These are phyloP conservation scores for Serranus cabrilla DNA, from an alignment of 2,797 vertebrate species.

Conservation along the genomic window DNA sequence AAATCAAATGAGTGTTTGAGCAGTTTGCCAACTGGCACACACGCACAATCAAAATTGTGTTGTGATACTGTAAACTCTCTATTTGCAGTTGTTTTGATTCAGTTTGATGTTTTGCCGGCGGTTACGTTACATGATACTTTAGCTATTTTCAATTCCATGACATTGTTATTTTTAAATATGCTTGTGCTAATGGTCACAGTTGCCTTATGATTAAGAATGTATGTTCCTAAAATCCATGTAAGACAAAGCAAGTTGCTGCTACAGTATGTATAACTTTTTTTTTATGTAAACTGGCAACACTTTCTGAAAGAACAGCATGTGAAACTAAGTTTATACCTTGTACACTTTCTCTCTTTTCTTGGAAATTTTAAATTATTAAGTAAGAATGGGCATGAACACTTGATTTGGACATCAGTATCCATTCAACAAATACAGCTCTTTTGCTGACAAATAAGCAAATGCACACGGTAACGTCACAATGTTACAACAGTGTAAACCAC, in stretches of 20 bases:
- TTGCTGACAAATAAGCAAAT: too few species aligned
- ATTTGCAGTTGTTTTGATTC: constrained; percentile 47
- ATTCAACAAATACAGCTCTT: too few species aligned
- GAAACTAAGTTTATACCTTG: background rate
- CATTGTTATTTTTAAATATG: background rate
- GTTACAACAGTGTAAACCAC: too few species aligned
- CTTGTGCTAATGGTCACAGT: constrained; percentile 16
- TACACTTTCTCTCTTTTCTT: too few species aligned
- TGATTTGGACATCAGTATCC: too few species aligned
- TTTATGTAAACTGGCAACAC: constrained; percentile 7
- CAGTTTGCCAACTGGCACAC: constrained; percentile 31
- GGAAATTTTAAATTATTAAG: too few species aligned
- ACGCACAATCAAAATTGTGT: constrained; percentile 26
- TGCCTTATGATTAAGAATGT: constrained; percentile 11
- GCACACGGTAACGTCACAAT: too few species aligned
- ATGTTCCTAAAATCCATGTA: background rate
- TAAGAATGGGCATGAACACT: too few species aligned
- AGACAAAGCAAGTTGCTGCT: background rate
- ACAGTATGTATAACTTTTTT: too few species aligned
- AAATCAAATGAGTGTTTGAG: constrained; percentile 26
- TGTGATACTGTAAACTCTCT: constrained; percentile 38
- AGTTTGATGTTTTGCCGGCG: constrained; percentile 17
- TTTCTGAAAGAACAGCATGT: background rate
- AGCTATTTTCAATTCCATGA: constrained; percentile 11
- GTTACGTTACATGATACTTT: constrained; percentile 26